These are phyloP conservation scores for Crocallis elinguaria DNA, from an alignment of 2,888 invertebrate species.

Conservation along the genomic window DNA sequence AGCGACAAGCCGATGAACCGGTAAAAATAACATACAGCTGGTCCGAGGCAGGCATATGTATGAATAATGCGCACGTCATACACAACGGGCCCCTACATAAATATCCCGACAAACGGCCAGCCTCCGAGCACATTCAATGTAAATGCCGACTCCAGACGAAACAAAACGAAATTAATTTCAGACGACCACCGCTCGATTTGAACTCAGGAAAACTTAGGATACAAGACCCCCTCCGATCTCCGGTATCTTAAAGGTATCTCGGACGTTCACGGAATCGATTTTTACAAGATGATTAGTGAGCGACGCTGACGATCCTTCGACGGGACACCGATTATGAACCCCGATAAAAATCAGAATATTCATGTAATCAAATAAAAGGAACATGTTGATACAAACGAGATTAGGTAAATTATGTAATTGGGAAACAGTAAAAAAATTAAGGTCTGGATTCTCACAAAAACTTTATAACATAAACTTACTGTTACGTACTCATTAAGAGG, in stretches of 20 bases:
- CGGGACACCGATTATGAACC: slow-evolving; percentile 62
- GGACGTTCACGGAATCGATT: slow-evolving; percentile 62
- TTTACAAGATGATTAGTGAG: slow-evolving; percentile 72
- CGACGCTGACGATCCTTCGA: slow-evolving; percentile 53
- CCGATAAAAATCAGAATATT: slow-evolving; percentile 55
- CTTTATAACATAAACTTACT: slow-evolving; percentile 21
- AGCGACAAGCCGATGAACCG: slow-evolving; percentile 72
- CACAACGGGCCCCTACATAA: slow-evolving; percentile 78
- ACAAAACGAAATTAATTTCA: slow-evolving; percentile 84
- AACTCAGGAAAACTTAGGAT: slow-evolving; percentile 63
- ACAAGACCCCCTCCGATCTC: slow-evolving; percentile 73
- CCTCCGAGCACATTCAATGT: slow-evolving; percentile 83
- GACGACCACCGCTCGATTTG: slow-evolving; percentile 77
- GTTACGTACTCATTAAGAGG: slow-evolving; percentile 42
- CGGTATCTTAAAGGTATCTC: slow-evolving; percentile 69
- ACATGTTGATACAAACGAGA: slow-evolving; percentile 33
- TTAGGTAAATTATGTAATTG: slow-evolving; percentile 29
- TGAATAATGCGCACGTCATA: slow-evolving; percentile 83
- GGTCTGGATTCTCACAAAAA: slow-evolving; percentile 21
- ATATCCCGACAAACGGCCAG: slow-evolving; percentile 77
- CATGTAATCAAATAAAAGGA: slow-evolving; percentile 38
- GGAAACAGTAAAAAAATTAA: slow-evolving; percentile 27
- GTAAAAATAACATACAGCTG: slow-evolving; percentile 80
- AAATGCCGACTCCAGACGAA: slow-evolving; percentile 82
- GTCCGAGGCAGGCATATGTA: slow-evolving; percentile 68